Evolutionary conservation across 2,797 vertebrate genomes (phyloP), one percentile per base, ranked within the genome.

Genomic region (Macropodus opercularis): DNA sequence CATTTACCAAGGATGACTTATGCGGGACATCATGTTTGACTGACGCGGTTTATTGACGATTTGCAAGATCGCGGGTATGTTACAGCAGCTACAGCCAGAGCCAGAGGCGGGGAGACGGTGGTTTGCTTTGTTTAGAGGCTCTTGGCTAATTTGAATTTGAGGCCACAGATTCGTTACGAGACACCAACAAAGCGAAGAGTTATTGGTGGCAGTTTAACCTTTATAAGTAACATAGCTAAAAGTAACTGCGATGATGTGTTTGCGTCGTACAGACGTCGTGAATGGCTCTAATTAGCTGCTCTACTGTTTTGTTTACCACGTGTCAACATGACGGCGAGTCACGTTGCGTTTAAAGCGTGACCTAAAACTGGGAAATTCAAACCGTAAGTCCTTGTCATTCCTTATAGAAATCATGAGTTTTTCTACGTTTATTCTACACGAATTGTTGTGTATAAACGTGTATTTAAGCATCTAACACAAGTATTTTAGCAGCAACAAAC

Each of bases 31-130:
- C 12, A 14, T 41, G 11, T 8, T 0, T 8, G 31, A 11, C 8
- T 23, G 18, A 31, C 31, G 2, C 7, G 19, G 2, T 40, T 5
- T 57, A n/a, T 38, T n/a, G 2, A 13, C 6, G 8, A 3, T 17
- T 42, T 49, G 43, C 12, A 6, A 14, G 8, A 17, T 15, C 39
- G 2, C 42, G 67, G 46, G 54, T 58, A 21, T 66, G 46, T 54
- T 58, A 23, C 18, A 10, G 27, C 6, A 44, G 4, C 9, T 18
- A 50, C 55, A 17, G 4, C 2, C 10, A 53, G 8, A 18, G 10
- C 42, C 3, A 13, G n/a, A n/a, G n/a, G 10, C 3, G 0, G 10
- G 6, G 38, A 22, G 14, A 3, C 47, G 9, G 7, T 40, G 18
- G 14, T 2, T 12, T 14, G 13, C 9, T 40, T 23, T 42, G 3